These are phyloP conservation scores for Nesoenas mayeri DNA, from an alignment of 2,113 vertebrate genomes.

Conservation along the genomic window DNA sequence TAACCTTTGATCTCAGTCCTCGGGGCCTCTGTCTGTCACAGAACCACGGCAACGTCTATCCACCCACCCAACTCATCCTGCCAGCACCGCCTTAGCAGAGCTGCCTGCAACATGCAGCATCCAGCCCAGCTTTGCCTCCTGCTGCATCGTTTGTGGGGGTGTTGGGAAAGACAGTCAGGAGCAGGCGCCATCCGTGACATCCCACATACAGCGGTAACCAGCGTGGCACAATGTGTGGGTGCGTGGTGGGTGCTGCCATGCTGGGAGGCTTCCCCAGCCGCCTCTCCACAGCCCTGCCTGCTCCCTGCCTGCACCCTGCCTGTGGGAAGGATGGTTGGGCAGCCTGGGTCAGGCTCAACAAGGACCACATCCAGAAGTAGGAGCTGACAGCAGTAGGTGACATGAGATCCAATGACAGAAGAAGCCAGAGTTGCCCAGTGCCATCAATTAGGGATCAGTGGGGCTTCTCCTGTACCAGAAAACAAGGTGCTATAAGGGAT, in stretches of 20 bases:
- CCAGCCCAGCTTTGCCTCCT: not conserved
- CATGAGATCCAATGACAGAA: rapidly evolving
- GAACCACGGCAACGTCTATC: not conserved
- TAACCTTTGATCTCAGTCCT: conserved; percentile 63
- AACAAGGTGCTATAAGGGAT: not conserved
- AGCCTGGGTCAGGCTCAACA: not conserved
- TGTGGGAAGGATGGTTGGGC: not conserved
- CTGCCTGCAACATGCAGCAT: rapidly evolving
- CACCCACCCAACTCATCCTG: not conserved
- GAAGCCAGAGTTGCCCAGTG: rapidly evolving
- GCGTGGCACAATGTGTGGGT: rapidly evolving
- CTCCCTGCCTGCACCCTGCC: not conserved
- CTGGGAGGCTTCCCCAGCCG: not conserved
- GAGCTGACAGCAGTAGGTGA: not conserved
- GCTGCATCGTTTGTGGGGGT: rapidly evolving
- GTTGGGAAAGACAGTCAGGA: not conserved
- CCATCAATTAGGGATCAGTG: rapidly evolving
- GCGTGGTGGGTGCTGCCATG: not conserved
- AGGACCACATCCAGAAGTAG: not conserved
- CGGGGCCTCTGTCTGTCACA: not conserved
- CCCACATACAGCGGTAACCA: rapidly evolving
- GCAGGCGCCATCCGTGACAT: rapidly evolving
- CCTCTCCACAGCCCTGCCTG: not conserved
- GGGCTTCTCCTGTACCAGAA: not conserved
- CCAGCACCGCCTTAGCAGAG: rapidly evolving